phyloP scores from a whole-genome alignment of 2,888 invertebrate genomes.

The Ditylenchus weischeri region DNA sequence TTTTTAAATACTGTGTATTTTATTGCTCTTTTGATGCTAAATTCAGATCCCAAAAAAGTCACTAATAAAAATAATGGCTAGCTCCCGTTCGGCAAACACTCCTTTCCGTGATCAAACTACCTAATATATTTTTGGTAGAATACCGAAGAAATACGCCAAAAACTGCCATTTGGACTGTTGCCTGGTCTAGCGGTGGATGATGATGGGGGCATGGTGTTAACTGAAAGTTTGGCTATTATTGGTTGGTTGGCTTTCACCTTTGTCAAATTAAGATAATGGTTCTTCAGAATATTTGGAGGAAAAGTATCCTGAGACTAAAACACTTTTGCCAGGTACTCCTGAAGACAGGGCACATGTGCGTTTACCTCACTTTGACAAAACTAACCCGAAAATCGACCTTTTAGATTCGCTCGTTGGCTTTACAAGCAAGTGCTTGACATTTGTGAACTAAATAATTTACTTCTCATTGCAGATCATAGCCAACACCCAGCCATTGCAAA shows the following conservation, averaged over 20 bases:
- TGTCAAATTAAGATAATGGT: too few relatives aligned
- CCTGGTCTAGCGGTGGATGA: too few relatives aligned
- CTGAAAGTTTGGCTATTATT: slow-evolving; percentile 76
- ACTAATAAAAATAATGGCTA: too few relatives aligned
- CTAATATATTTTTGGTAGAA: background rate
- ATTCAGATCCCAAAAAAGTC: too few relatives aligned
- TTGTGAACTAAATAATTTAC: background rate
- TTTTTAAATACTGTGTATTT: too few relatives aligned
- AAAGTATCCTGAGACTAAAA: slow-evolving; percentile 61
- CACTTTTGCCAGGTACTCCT: slow-evolving; percentile 64
- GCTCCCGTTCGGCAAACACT: too few relatives aligned
- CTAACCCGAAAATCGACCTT: too few relatives aligned
- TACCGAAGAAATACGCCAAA: background rate
- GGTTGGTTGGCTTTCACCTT: too few relatives aligned
- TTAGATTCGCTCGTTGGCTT: slow-evolving; percentile 66
- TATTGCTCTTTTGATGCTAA: too few relatives aligned
- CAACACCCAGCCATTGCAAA: slow-evolving; percentile 40
- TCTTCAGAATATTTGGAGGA: slow-evolving; percentile 76
- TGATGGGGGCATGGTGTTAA: slow-evolving; percentile 64
- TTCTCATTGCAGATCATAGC: slow-evolving; percentile 28
- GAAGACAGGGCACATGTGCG: slow-evolving; percentile 71
- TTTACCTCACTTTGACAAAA: too few relatives aligned
- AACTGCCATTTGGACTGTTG: background rate
- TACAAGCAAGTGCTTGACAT: slow-evolving; percentile 34
- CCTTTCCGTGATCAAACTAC: background rate